These are phyloP conservation scores for Abrostola triplasia DNA, from an alignment of 2,888 invertebrate species.

Conservation along the genomic window DNA sequence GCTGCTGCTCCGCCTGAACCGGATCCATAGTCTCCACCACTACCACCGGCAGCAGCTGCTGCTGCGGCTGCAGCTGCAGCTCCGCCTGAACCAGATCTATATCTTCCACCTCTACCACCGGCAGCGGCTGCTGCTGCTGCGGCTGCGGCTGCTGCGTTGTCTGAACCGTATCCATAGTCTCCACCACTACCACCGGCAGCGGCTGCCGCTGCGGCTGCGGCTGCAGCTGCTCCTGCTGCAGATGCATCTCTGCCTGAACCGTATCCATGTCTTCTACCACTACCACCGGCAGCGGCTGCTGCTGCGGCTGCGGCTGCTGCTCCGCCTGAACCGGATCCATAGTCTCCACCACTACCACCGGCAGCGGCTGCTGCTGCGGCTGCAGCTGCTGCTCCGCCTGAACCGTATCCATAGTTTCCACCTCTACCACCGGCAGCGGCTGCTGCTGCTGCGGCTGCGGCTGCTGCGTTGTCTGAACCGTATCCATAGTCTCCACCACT, in stretches of 20 bases:
- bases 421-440: slow-evolving; percentile 11
- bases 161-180: neutral
- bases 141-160: too few species aligned
- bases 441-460: slow-evolving; percentile 22
- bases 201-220: slow-evolving; percentile 2
- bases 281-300: slow-evolving; percentile 10
- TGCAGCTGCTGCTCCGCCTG: slow-evolving; percentile 7
- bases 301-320: slow-evolving; percentile 5
- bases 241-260: neutral
- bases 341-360: neutral
- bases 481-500: neutral
- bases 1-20: neutral
- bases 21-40: too few species aligned
- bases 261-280: slow-evolving; percentile 4
- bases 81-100: slow-evolving; percentile 7
- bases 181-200: neutral
- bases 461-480: slow-evolving; percentile 8
- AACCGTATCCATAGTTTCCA: slow-evolving; percentile 1
- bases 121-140: neutral
- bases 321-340: neutral
- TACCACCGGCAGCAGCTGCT: too few species aligned
- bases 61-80: slow-evolving; percentile 2
- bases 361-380: slow-evolving; percentile 20
- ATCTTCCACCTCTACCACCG: neutral
- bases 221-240: neutral